phyloP scores from a whole-genome alignment of 2,888 invertebrate genomes.

The Kryphioiulus occultus region DNA sequence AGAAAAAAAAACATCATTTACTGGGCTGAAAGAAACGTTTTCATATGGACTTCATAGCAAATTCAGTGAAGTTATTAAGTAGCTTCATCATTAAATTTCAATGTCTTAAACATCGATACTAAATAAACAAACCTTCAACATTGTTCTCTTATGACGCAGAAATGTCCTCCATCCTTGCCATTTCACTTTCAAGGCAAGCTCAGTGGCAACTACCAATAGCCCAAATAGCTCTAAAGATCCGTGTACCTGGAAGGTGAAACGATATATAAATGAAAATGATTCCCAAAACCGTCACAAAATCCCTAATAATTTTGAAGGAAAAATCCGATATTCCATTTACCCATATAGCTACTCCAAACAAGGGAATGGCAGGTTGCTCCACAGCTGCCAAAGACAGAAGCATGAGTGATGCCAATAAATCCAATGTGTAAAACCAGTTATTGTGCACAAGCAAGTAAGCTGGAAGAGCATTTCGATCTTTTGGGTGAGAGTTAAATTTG shows the following conservation, averaged over 20 bases:
- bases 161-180: slow-evolving; percentile 89
- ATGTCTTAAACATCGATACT: too few relatives aligned
- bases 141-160: slow-evolving; percentile 81
- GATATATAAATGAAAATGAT: background rate
- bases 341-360: slow-evolving; percentile 64
- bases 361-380: slow-evolving; percentile 80
- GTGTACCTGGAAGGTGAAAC: slow-evolving; percentile 69
- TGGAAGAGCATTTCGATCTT: slow-evolving; percentile 80
- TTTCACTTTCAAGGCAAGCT: slow-evolving; percentile 78
- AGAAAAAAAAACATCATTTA: too few relatives aligned
- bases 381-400: slow-evolving; percentile 78
- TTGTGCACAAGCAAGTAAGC: slow-evolving; percentile 88
- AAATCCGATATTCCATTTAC: slow-evolving; percentile 41
- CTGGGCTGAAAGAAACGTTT: too few relatives aligned
- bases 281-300: background rate
- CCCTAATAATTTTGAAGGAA: background rate
- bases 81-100: too few relatives aligned
- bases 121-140: slow-evolving; percentile 74
- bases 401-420: slow-evolving; percentile 77
- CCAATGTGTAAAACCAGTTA: slow-evolving; percentile 83
- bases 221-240: slow-evolving; percentile 81
- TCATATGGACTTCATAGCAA: too few relatives aligned
- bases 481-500: slow-evolving; percentile 87
- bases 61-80: too few relatives aligned
- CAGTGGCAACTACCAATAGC: slow-evolving; percentile 77